A percentile compares a stretch with the other conserved stretches of the same genome.
Evolutionary conservation across 2,888 invertebrate species (phyloP).

Genomic region (Oeneis ivallda): DNA sequence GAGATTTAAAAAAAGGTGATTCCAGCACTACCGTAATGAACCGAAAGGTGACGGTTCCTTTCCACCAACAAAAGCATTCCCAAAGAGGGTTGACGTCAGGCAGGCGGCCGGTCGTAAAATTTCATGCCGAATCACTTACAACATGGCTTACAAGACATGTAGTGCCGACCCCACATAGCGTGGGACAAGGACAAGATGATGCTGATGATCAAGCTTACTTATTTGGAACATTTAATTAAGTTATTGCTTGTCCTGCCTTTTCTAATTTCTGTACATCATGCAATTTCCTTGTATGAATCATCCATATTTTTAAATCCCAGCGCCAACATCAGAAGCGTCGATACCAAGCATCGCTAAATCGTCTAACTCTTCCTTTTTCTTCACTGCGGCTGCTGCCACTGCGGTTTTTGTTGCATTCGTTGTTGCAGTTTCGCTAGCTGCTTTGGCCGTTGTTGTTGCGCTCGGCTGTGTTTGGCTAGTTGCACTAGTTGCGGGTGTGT

Average conservation of each 20-base stretch:
- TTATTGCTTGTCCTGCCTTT: not conserved
- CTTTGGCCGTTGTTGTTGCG: conserved; percentile 17
- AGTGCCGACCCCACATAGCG: too few species aligned
- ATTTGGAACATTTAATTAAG: not conserved
- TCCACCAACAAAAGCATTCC: too few species aligned
- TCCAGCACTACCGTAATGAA: too few species aligned
- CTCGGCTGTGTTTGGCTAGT: conserved; percentile 29
- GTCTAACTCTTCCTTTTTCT: conserved; percentile 82
- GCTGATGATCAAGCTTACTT: not conserved
- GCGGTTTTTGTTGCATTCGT: conserved; percentile 25
- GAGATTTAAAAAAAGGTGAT: too few species aligned
- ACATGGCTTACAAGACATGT: too few species aligned
- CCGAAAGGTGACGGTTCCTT: too few species aligned
- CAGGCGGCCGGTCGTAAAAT: too few species aligned
- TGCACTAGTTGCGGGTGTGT: not conserved
- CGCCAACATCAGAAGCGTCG: conserved; percentile 89
- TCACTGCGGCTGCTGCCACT: not conserved
- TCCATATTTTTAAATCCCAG: conserved; percentile 53
- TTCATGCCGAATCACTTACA: too few species aligned
- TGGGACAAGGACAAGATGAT: too few species aligned
- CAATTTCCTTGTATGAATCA: not conserved
- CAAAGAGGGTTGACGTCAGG: too few species aligned
- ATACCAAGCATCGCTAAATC: conserved; percentile 93
- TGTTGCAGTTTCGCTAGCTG: conserved; percentile 33
- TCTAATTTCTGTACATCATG: not conserved